Percentiles rank a stretch among this genome's conserved stretches.
Conservation (phyloP, 2,797 vertebrate species). For the Erethizon dorsatum region DNA sequence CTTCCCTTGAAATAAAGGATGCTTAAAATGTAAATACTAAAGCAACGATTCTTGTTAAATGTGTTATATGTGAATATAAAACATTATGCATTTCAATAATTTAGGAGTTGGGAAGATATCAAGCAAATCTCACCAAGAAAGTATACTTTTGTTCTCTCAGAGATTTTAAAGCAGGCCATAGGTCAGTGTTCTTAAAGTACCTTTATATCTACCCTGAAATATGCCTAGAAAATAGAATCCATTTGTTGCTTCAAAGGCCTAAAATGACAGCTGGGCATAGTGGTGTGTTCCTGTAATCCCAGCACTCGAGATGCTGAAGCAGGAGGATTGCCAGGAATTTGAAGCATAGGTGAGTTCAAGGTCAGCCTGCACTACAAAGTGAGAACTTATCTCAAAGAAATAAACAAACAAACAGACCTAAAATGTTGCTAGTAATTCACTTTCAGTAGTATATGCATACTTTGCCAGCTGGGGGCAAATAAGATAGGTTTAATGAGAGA, state of each 20-base stretch:
- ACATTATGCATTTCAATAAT: neutral
- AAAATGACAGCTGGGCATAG: neutral
- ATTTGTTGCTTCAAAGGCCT: neutral
- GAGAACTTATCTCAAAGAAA: neutral
- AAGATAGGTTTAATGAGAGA: neutral
- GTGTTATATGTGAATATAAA: neutral
- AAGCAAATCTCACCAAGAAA: neutral
- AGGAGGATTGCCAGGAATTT: neutral
- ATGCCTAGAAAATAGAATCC: neutral
- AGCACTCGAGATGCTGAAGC: neutral
- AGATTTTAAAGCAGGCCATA: neutral
- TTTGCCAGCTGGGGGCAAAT: neutral
- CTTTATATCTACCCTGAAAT: neutral
- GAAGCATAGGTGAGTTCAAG: neutral
- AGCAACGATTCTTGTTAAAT: neutral
- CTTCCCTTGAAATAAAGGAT: neutral
- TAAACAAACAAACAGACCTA: neutral
- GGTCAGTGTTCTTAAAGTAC: neutral
- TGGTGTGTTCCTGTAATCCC: neutral
- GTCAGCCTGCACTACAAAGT: neutral
- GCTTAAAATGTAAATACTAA: neutral
- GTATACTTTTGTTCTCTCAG: neutral
- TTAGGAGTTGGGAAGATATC: neutral
- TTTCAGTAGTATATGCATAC: neutral
- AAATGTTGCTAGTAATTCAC: neutral